Conservation (phyloP, 2,113 vertebrate genomes). For the Ciconia maguari region DNA sequence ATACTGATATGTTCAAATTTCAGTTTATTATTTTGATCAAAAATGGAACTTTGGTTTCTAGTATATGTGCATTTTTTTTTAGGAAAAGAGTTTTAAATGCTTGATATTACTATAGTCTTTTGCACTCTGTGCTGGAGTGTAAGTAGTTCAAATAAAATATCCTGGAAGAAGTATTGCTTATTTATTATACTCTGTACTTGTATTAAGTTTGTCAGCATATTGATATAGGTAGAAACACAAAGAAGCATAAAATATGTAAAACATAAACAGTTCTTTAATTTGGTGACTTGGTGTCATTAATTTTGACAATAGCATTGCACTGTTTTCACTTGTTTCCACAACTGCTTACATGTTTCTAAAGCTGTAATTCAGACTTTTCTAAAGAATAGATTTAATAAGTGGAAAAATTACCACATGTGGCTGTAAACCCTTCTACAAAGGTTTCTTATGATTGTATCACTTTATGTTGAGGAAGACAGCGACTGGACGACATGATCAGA, state of each 20-base stretch:
- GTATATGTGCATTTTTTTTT: not conserved
- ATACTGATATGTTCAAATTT: not conserved
- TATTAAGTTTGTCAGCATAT: not conserved
- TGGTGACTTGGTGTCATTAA: not conserved
- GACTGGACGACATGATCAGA: not conserved
- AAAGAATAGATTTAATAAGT: not conserved
- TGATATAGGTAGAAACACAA: not conserved
- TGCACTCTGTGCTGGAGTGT: not conserved
- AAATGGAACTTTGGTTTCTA: not conserved
- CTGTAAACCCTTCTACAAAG: not conserved
- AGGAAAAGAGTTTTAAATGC: not conserved
- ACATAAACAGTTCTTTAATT: not conserved
- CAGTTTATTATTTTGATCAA: not conserved
- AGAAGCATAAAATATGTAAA: not conserved
- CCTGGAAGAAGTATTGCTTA: not conserved
- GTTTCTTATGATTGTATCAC: not conserved
- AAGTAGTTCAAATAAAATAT: not conserved
- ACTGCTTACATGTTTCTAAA: not conserved
- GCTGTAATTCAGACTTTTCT: not conserved
- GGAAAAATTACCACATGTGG: not conserved
- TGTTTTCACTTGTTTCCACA: not conserved
- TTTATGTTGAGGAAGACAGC: not conserved
- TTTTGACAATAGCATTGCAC: not conserved
- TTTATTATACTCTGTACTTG: not conserved
- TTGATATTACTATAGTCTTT: not conserved